Evolutionary conservation across 2,888 invertebrate genomes (phyloP).

Genomic region (Frankliniella fusca): DNA sequence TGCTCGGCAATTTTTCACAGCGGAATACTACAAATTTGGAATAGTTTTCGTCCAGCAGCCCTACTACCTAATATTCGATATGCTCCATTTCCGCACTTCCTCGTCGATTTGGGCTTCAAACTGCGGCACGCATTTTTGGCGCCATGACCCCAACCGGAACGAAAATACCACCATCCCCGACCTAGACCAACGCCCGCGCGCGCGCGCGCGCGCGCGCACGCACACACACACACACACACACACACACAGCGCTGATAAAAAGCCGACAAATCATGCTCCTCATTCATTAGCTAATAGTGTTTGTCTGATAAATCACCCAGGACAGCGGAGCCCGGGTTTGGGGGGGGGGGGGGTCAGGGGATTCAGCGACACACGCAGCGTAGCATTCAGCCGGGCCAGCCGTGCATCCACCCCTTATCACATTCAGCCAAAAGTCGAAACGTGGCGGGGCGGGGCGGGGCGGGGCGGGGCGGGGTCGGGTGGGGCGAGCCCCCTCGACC

Average conservation of each 20-base stretch:
- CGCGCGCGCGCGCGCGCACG: neutral
- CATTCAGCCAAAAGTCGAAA: neutral
- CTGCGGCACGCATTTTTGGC: no score
- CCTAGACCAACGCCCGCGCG: neutral
- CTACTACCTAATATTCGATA: no score
- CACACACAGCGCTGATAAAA: neutral
- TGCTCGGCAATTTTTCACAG: no score
- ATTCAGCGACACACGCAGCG: no score
- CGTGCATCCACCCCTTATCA: no score
- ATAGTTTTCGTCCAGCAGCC: no score
- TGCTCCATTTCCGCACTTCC: no score
- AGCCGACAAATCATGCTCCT: neutral
- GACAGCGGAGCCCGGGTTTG: neutral
- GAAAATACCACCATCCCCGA: neutral
- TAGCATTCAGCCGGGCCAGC: no score
- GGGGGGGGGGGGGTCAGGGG: no score
- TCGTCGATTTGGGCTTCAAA: no score
- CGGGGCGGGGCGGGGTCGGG: neutral
- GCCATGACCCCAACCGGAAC: neutral
- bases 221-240: no score
- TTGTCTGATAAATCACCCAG: neutral
- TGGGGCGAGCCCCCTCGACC: neutral
- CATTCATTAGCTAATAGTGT: constrained; percentile 22
- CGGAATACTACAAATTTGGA: no score
- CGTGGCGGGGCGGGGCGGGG: neutral